phyloP scores from a whole-genome alignment of 2,797 vertebrate genomes.

The Myotis pilosus region DNA sequence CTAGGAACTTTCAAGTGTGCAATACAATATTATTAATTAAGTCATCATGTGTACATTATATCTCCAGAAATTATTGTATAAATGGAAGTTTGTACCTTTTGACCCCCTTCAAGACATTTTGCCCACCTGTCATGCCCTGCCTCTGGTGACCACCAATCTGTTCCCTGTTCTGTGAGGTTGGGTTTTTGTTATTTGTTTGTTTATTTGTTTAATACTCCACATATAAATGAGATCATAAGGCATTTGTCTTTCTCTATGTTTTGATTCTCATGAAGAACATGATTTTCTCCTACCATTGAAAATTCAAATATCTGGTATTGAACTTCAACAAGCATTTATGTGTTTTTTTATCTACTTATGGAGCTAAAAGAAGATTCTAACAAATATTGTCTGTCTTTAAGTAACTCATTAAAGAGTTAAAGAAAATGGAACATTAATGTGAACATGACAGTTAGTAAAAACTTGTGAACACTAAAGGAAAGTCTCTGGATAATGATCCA shows the following conservation, averaged over 20 bases:
- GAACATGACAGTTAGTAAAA: neutral
- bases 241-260: neutral
- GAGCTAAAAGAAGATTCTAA: neutral
- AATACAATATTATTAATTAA: neutral
- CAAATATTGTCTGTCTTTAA: neutral
- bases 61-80: neutral
- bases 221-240: neutral
- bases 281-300: neutral
- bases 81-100: neutral
- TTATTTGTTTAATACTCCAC: neutral
- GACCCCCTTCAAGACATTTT: neutral
- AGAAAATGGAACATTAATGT: neutral
- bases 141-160: neutral
- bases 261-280: neutral
- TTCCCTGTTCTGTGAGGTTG: neutral
- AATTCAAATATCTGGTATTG: neutral
- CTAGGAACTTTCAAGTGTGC: neutral
- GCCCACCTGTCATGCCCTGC: rapidly evolving
- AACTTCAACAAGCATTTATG: neutral
- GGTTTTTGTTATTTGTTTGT: neutral
- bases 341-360: neutral
- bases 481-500: neutral
- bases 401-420: neutral
- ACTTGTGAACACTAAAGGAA: neutral
- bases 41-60: neutral